phyloP scores from a whole-genome alignment of 2,113 vertebrate species.

The Bubo scandiacus region DNA sequence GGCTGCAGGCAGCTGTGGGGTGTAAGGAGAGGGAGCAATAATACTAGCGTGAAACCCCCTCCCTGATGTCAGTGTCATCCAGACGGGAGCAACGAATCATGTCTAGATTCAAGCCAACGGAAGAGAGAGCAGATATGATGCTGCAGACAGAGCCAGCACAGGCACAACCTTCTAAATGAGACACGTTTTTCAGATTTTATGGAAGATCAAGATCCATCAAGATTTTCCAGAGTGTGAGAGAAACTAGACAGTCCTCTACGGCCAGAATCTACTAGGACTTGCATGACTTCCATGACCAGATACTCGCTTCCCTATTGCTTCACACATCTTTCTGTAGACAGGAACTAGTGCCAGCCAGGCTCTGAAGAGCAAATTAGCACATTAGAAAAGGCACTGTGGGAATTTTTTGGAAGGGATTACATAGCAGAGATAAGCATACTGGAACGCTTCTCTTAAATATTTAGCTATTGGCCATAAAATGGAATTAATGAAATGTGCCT shows the following conservation, averaged over 20 bases:
- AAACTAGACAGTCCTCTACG: neutral
- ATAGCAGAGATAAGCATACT: neutral
- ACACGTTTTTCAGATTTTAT: neutral
- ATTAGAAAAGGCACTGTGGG: neutral
- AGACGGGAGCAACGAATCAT: neutral
- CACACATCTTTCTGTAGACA: neutral
- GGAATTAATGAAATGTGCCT: fast-evolving
- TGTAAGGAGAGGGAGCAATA: neutral
- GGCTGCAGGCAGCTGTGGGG: neutral
- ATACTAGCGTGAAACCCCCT: neutral
- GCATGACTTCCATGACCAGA: fast-evolving
- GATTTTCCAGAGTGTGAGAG: neutral
- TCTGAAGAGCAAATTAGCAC: neutral
- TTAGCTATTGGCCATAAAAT: neutral
- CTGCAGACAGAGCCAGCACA: neutral
- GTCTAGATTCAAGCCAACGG: neutral
- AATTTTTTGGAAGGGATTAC: neutral
- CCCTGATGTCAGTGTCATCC: neutral
- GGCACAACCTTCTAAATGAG: neutral
- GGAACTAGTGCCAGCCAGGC: neutral
- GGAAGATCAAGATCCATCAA: neutral
- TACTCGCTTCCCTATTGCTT: neutral
- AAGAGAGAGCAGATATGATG: neutral
- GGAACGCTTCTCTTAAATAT: fast-evolving
- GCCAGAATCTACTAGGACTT: neutral